These are phyloP conservation scores for Phalera bucephala DNA, from an alignment of 2,888 invertebrate species.

Conservation along the genomic window DNA sequence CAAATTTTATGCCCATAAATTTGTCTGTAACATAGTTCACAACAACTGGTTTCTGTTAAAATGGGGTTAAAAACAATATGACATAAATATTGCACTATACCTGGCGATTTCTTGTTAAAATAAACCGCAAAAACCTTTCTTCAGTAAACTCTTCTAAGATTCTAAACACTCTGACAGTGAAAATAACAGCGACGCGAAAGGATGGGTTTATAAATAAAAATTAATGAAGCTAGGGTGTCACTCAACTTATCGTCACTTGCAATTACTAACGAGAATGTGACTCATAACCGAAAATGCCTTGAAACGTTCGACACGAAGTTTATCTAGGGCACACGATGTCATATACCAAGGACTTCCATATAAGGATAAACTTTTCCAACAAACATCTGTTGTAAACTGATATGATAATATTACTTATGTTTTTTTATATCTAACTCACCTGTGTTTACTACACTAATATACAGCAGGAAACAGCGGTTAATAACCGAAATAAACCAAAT, in stretches of 20 bases:
- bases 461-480: slow-evolving; percentile 23
- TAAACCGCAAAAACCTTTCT: no score
- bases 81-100: neutral
- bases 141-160: no score
- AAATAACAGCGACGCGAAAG: neutral
- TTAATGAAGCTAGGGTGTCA: slow-evolving; percentile 40
- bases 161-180: no score
- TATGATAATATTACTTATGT: neutral
- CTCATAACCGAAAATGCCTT: slow-evolving; percentile 53
- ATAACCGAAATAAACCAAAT: slow-evolving; percentile 19
- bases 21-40: neutral
- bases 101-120: no score
- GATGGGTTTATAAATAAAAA: slow-evolving; percentile 42
- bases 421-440: no score
- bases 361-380: slow-evolving; percentile 52
- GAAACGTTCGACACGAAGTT: slow-evolving; percentile 32
- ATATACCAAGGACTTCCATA: slow-evolving; percentile 53
- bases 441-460: no score
- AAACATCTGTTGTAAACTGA: slow-evolving; percentile 42
- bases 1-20: no score
- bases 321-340: slow-evolving; percentile 58
- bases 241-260: slow-evolving; percentile 46
- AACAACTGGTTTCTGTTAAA: neutral
- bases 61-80: neutral
- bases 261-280: slow-evolving; percentile 52